Percentiles rank a stretch among this genome's conserved stretches.
Evolutionary conservation across 2,113 vertebrate species (phyloP).

Genomic region (Gambusia affinis): DNA sequence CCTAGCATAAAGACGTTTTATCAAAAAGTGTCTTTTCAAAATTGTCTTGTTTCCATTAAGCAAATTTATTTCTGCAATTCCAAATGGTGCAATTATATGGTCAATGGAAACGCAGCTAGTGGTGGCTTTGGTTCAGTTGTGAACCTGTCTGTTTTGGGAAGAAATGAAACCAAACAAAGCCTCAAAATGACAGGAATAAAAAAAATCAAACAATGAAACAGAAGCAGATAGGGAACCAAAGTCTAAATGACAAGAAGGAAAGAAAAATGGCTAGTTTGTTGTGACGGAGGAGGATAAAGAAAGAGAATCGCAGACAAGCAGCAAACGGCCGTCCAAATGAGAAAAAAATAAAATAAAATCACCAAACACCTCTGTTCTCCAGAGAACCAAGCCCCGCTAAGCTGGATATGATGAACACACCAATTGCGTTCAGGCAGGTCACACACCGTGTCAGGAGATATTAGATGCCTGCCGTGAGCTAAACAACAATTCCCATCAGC

Average conservation of each 20-base stretch:
- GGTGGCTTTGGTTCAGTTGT: slow-evolving; percentile 42
- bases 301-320: slow-evolving; percentile 25
- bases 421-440: slow-evolving; percentile 99
- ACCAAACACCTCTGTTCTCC: slow-evolving; percentile 80
- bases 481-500: slow-evolving; percentile 99
- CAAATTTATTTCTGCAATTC: no score
- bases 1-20: no score
- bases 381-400: slow-evolving; percentile 88
- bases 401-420: slow-evolving; percentile 99
- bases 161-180: slow-evolving; percentile 84
- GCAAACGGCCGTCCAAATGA: background rate
- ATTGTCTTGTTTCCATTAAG: no score
- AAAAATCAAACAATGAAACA: slow-evolving; percentile 67
- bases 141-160: slow-evolving; percentile 35
- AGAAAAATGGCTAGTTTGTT: slow-evolving; percentile 27
- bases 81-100: no score
- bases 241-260: background rate
- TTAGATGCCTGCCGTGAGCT: slow-evolving; percentile 93
- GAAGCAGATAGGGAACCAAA: slow-evolving; percentile 52
- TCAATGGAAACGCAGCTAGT: no score
- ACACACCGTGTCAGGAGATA: slow-evolving; percentile 96
- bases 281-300: slow-evolving; percentile 13
- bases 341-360: slow-evolving; percentile 49
- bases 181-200: slow-evolving; percentile 69
- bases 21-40: no score